Percentiles rank a stretch among this genome's conserved stretches.
Conservation (phyloP, 2,113 vertebrate species). For the Eretmodus cyanostictus region DNA sequence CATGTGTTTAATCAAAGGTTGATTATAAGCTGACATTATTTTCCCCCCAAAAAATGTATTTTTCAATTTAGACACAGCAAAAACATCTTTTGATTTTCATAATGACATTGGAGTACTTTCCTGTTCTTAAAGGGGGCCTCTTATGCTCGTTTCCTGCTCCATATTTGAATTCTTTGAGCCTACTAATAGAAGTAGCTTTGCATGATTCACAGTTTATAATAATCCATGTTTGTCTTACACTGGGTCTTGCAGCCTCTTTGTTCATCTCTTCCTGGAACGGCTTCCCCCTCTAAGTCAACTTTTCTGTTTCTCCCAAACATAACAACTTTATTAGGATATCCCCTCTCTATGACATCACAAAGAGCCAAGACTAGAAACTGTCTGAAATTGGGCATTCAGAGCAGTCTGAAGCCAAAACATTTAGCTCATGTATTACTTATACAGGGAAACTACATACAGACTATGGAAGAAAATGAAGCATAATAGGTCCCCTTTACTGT, state of each 20-base stretch:
- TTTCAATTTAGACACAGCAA: not conserved
- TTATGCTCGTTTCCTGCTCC: not conserved
- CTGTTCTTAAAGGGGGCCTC: not conserved
- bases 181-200: not conserved
- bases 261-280: not conserved
- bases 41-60: not conserved
- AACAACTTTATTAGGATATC: not conserved
- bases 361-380: not conserved
- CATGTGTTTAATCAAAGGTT: conserved; percentile 13
- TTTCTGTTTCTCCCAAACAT: not conserved
- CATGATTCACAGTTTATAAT: not conserved
- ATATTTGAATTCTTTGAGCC: not conserved
- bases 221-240: not conserved
- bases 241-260: not conserved
- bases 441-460: not conserved
- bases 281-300: not conserved
- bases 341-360: not conserved
- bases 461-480: not conserved
- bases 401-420: not conserved
- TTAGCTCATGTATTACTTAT: not conserved
- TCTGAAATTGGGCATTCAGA: not conserved
- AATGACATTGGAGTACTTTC: not conserved
- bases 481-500: not conserved
- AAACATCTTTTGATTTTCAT: not conserved
- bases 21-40: not conserved